Conservation (phyloP, 1,140 invertebrate species). For the Caerostris extrusa region DNA sequence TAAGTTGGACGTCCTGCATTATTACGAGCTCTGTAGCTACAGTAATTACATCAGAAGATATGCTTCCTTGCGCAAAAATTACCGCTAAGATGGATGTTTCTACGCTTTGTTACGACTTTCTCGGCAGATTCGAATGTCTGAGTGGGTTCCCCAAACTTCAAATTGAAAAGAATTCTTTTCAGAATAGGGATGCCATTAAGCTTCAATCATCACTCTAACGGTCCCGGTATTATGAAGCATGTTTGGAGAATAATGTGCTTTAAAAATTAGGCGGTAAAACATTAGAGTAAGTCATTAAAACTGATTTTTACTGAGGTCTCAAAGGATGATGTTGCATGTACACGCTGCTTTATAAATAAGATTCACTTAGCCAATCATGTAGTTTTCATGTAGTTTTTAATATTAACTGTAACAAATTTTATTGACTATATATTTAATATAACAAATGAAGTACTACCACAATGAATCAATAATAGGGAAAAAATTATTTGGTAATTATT, state of each 20-base stretch:
- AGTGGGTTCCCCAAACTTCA: not conserved
- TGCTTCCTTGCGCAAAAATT: constrained; percentile 32
- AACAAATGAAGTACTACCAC: too few species aligned
- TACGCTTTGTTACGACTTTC: constrained; percentile 36
- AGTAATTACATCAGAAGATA: constrained; percentile 31
- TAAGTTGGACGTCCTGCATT: not conserved
- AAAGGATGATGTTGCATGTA: not conserved
- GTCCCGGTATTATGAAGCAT: constrained; percentile 9
- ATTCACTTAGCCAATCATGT: too few species aligned
- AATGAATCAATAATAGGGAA: too few species aligned
- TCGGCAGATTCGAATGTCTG: constrained; percentile 21
- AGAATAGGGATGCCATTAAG: constrained; percentile 31
- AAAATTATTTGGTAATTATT: too few species aligned
- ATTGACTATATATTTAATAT: too few species aligned
- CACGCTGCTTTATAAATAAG: not conserved
- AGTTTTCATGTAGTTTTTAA: too few species aligned
- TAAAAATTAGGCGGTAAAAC: constrained; percentile 21
- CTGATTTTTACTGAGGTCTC: not conserved
- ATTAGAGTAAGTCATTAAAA: not conserved
- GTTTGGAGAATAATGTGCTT: not conserved
- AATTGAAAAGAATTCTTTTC: constrained; percentile 35
- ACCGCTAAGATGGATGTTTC: constrained; percentile 6
- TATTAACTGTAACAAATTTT: too few species aligned
- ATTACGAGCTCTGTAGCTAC: constrained; percentile 11
- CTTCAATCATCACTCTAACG: constrained; percentile 9